phyloP scores from a whole-genome alignment of 2,888 invertebrate species.

The Hoplodrina blanda region DNA sequence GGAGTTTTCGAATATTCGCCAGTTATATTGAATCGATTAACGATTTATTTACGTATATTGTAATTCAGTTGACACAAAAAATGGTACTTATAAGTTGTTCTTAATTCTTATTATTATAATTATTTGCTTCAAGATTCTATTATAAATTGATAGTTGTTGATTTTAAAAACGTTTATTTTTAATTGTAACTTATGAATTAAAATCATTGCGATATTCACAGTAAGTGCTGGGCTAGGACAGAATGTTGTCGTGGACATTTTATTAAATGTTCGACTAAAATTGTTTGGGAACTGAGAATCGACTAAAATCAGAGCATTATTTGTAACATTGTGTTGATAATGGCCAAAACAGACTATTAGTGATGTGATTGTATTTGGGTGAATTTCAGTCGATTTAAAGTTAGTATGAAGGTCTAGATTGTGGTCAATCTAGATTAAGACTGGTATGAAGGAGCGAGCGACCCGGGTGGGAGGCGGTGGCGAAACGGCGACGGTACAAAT shows the following conservation, averaged over 20 bases:
- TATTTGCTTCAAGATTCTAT: conserved; percentile 69
- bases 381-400: conserved; percentile 57
- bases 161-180: conserved; percentile 61
- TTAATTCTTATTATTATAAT: conserved; percentile 65
- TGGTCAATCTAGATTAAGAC: conserved; percentile 43
- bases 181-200: conserved; percentile 59
- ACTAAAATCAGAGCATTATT: conserved; percentile 46
- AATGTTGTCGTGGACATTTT: conserved; percentile 45
- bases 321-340: conserved; percentile 40
- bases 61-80: conserved; percentile 64
- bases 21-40: conserved; percentile 61
- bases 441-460: conserved; percentile 44
- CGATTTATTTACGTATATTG: conserved; percentile 60
- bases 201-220: conserved; percentile 59
- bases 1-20: conserved; percentile 57
- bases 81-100: conserved; percentile 69
- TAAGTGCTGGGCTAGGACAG: conserved; percentile 54
- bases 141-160: conserved; percentile 64
- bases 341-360: conserved; percentile 49
- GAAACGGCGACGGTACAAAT: conserved; percentile 33
- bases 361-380: conserved; percentile 44
- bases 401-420: conserved; percentile 42
- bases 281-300: conserved; percentile 54
- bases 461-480: conserved; percentile 40
- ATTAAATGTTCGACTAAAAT: conserved; percentile 56